These are phyloP conservation scores for Neuroscelio doddi DNA, from an alignment of 2,888 invertebrate genomes.

Conservation along the genomic window DNA sequence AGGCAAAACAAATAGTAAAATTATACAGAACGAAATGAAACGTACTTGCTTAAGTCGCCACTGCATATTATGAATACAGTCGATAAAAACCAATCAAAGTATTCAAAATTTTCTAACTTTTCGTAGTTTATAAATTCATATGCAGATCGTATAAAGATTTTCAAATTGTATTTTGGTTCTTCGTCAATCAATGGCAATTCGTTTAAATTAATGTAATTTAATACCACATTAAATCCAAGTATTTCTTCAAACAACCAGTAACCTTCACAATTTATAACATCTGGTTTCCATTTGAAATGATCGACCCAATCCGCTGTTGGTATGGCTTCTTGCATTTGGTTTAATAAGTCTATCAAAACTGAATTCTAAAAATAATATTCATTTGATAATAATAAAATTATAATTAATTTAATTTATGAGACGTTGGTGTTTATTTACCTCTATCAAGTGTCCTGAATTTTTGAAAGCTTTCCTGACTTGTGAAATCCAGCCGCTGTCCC, in stretches of 20 bases:
- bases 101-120: conserved; percentile 55
- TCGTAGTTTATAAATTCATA: conserved; percentile 62
- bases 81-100: conserved; percentile 68
- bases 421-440: conserved; percentile 47
- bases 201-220: conserved; percentile 61
- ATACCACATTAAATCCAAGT: conserved; percentile 58
- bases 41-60: conserved; percentile 62
- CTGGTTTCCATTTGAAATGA: conserved; percentile 59
- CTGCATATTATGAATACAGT: conserved; percentile 66
- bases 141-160: conserved; percentile 59
- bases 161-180: conserved; percentile 54
- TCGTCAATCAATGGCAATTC: conserved; percentile 46
- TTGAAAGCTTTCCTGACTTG: conserved; percentile 61
- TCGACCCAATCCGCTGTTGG: conserved; percentile 65
- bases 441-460: conserved; percentile 54
- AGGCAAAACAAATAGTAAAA: conserved; percentile 49
- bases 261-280: conserved; percentile 47
- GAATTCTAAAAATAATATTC: conserved; percentile 52
- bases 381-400: not conserved
- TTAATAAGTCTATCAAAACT: conserved; percentile 58
- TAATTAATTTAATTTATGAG: not conserved
- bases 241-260: conserved; percentile 66
- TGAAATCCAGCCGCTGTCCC: conserved; percentile 63
- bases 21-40: not conserved
- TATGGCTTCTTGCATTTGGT: conserved; percentile 67